Evolutionary conservation across 2,888 invertebrate genomes (phyloP).

Genomic region (Leptopilina syphax): DNA sequence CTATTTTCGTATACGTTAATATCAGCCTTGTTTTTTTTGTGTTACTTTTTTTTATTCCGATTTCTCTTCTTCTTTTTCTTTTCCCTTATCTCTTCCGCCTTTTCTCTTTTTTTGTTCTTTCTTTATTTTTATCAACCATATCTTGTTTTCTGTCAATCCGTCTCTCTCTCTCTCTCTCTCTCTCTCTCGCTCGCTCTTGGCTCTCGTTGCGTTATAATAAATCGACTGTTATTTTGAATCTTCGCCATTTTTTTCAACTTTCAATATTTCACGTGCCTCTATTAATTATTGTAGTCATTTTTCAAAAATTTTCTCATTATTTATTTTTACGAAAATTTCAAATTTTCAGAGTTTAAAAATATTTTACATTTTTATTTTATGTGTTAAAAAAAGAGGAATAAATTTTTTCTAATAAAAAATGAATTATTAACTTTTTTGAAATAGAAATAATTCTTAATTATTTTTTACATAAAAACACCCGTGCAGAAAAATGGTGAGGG

Average conservation of each 20-base stretch:
- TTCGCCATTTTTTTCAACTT: conserved; percentile 11
- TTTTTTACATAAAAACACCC: no score
- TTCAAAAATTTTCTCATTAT: neutral
- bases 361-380: neutral
- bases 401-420: no score
- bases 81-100: conserved; percentile 32
- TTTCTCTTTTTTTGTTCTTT: conserved; percentile 40
- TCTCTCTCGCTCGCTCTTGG: conserved; percentile 6
- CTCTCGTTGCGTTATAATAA: neutral
- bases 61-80: conserved; percentile 41
- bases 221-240: conserved; percentile 20
- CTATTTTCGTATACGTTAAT: conserved; percentile 48
- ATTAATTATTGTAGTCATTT: conserved; percentile 1
- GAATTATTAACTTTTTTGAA: no score
- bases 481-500: no score
- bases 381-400: no score
- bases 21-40: conserved; percentile 29
- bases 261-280: conserved; percentile 8
- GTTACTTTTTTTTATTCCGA: neutral
- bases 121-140: conserved; percentile 13
- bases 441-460: no score
- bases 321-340: neutral
- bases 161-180: conserved; percentile 28
- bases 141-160: conserved; percentile 35
- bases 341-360: neutral